Percentiles rank a stretch among this genome's conserved stretches.
Conservation (phyloP, 1,140 invertebrate species). For the Calephelis virginiensis region DNA sequence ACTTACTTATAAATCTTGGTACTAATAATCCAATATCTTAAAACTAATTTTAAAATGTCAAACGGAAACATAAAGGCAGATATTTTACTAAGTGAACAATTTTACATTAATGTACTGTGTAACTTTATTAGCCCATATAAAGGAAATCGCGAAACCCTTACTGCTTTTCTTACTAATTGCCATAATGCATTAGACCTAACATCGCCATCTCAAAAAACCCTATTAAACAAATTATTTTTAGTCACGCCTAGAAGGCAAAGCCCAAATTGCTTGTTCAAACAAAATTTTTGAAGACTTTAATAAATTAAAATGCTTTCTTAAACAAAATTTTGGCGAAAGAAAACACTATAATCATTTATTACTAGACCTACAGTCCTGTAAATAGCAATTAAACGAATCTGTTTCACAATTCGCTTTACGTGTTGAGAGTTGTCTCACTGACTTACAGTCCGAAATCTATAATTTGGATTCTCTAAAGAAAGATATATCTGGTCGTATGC, state of each 20-base stretch:
- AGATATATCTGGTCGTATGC: constrained; percentile 26
- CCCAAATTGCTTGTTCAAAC: constrained; percentile 30
- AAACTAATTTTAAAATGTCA: constrained; percentile 17
- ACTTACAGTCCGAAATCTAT: constrained; percentile 25
- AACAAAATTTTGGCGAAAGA: constrained; percentile 11
- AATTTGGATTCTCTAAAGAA: constrained; percentile 27
- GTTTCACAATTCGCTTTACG: constrained; percentile 12
- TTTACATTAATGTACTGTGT: constrained; percentile 18
- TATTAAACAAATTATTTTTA: constrained; percentile 30
- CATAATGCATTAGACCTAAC: constrained; percentile 27
- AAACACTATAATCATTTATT: constrained; percentile 13
- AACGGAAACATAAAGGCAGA: constrained; percentile 14
- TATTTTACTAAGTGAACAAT: constrained; percentile 16
- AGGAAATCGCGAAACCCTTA: constrained; percentile 13
- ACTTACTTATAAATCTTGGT: not conserved
- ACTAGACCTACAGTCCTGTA: constrained; percentile 7
- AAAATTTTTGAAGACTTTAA: constrained; percentile 24
- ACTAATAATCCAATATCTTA: not conserved
- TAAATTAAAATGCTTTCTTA: constrained; percentile 12
- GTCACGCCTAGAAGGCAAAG: constrained; percentile 30
- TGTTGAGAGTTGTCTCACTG: constrained; percentile 18
- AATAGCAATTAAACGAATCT: constrained; percentile 16
- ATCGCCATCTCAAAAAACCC: constrained; percentile 22
- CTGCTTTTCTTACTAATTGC: constrained; percentile 18
- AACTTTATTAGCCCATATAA: constrained; percentile 20